Conservation (phyloP, 2,888 invertebrate genomes). For the Sceliomorpha sp. region DNA sequence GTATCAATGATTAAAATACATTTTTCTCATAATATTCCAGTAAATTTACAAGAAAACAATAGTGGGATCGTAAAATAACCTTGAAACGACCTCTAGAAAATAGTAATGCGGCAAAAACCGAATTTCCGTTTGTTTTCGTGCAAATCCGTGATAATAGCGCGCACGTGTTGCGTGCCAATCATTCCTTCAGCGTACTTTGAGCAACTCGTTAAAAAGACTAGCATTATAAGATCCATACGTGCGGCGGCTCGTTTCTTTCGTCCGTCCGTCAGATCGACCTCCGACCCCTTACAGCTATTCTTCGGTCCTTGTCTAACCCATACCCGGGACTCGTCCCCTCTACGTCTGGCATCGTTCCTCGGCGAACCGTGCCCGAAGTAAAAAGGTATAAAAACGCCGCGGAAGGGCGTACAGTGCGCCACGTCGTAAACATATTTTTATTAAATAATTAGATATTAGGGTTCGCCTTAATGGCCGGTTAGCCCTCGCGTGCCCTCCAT, state of each 20-base stretch:
- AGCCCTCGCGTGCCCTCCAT: conserved; percentile 78
- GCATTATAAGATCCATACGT: conserved; percentile 33
- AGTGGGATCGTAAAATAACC: not conserved
- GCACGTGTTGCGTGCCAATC: conserved; percentile 43
- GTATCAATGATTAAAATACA: no score
- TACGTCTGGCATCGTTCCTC: conserved; percentile 28
- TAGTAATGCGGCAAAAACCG: not conserved
- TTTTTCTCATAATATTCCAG: no score
- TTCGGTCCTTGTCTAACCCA: conserved; percentile 57
- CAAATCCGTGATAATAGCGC: conserved; percentile 17
- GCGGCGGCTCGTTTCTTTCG: conserved; percentile 46
- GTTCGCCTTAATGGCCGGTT: conserved; percentile 77
- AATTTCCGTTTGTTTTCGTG: conserved; percentile 10
- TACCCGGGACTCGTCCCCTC: no score
- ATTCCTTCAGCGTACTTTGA: conserved; percentile 27
- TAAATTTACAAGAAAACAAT: no score
- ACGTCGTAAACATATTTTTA: conserved; percentile 81
- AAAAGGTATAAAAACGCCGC: conserved; percentile 61
- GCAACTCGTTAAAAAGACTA: conserved; percentile 55
- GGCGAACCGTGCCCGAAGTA: conserved; percentile 25
- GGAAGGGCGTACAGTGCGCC: conserved; percentile 77
- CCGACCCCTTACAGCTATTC: conserved; percentile 69
- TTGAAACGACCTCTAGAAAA: no score
- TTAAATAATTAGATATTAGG: conserved; percentile 81
- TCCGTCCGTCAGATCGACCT: conserved; percentile 69